Base-by-base conservation (phyloP, 1,140 invertebrate genomes). In the Dreissena rostriformis region DNA sequence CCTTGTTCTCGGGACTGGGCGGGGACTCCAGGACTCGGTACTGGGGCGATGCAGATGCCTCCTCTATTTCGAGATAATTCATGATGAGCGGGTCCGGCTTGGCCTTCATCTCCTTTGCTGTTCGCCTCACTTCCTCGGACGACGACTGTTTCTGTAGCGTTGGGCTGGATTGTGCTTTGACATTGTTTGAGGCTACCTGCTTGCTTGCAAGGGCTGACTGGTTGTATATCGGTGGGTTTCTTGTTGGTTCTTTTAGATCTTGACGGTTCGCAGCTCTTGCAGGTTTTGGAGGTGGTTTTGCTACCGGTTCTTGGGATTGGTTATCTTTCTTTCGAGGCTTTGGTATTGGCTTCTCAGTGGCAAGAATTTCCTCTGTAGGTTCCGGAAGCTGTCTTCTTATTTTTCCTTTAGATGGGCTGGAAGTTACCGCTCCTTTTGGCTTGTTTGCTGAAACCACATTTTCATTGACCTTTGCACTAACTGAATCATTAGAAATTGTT, bases 1-100 rank as follows among this genome's bases (percentile, higher is more conserved):
- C 79, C 72, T 91, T 90, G 17, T 86, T 87, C 76, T 91, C 91
- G 4, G 92, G 92, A 57, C 91, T 92, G 14, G 91, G 89, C 0
- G 91, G 92, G 5, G 92, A 92, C 74, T 92, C 90, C 74, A 92
- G 83, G 7, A 92, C 91, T 77, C 89, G 89, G 73, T 91, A 91
- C 63, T 91, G 91, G 15, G 92, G 92, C 0, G 92, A 92, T 39
- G 91, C 86, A 28, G 90, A 88, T 22, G 82, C 82, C 67, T 92
- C 92, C 53, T 91, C 90, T 11, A 87, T 55, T 66, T 91, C 91
- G 26, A 91, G 89, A 83, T 92, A 89, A 74, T 88, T 86, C 15
- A 92, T 89, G 0, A 90, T 74, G 12, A 90, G 55, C 1, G 92
- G 91, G 78, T 90, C 89, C 17, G 91, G 91, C 74, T 92, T 92